Evolutionary conservation across 2,797 vertebrate genomes (phyloP), one percentile per base, ranked within the genome.

Genomic region (Sitta carolinensis): DNA sequence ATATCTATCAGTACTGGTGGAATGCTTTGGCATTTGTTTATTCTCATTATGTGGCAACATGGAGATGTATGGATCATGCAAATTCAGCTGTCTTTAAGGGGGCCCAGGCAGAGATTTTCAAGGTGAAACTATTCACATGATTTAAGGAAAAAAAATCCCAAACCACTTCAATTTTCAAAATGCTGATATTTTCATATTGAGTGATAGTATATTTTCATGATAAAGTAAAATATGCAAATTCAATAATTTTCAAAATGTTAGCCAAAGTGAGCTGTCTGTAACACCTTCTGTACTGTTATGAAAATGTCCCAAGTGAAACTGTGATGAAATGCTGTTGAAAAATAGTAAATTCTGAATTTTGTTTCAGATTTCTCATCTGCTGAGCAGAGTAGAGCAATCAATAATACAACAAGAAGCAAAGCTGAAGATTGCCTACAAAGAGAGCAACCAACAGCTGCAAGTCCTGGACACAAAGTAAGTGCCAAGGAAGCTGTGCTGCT

Each of bases 361-460:
- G 70, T 97, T 97, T 75, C 97, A 98, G 98, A 98, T 98, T 72
- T 98, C 98, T 78, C 97, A 98, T 76, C 97, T 98, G 67, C 83
- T 98, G 95, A 98, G 95, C 95, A 97, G 97, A 96, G 97, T 98
- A 62, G 98, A 98, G 52, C 94, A 98, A 76, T 98, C 98, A 0
- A 98, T 98, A 59, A 96, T 97, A 55, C 97, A 98, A 64, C 98
- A 98, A 72, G 98, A 98, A 70, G 96, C 97, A 17, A 98, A 98
- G 87, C 89, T 98, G 93, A 98, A 98, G 83, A 88, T 98, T 76
- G 97, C 97, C 47, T 97, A 97, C 84, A 97, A 97, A 87, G 98
- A 98, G 22, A 98, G 97, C 82, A 98, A 95, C 92, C 98, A 98
- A 54, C 98, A 98, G 84, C 97, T 98, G 68, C 98, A 98, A 62